Conservation (phyloP, 2,113 vertebrate species). For the Solenodon paradoxus region DNA sequence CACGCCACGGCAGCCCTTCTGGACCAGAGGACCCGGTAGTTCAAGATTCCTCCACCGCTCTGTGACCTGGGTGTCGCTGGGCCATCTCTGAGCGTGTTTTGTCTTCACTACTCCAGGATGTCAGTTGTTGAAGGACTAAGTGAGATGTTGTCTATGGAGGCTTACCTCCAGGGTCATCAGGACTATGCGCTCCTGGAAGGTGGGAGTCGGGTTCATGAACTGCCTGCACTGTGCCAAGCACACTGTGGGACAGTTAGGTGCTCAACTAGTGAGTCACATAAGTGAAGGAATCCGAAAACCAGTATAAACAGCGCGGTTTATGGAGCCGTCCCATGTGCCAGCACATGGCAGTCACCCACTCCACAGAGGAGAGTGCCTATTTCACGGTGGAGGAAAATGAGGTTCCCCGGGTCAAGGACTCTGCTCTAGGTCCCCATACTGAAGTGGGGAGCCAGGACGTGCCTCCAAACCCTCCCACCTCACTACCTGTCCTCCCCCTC, state of each 20-base stretch:
- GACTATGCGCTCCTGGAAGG: neutral
- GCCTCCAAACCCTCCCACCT: neutral
- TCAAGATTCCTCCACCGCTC: neutral
- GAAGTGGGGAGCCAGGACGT: neutral
- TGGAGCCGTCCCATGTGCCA: fast-evolving
- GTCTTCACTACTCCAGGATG: neutral
- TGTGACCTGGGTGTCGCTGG: neutral
- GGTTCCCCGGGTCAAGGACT: neutral
- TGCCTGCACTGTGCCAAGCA: fast-evolving
- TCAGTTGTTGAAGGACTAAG: neutral
- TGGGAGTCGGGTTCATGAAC: neutral
- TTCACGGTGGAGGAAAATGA: neutral
- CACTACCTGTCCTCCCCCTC: neutral
- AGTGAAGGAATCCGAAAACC: neutral
- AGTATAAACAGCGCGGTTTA: fast-evolving
- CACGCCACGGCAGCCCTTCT: fast-evolving
- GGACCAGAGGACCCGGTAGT: fast-evolving
- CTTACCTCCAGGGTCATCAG: neutral
- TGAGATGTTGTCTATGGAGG: neutral
- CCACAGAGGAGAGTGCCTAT: neutral
- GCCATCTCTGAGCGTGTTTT: neutral
- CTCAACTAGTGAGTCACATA: fast-evolving
- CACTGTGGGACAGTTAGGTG: fast-evolving
- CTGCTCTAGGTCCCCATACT: too few relatives aligned
- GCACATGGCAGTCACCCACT: neutral